Evolutionary conservation across 2,797 vertebrate species (phyloP), one percentile per base, ranked within the genome.

Genomic region (Pseudocheirus occidentalis): DNA sequence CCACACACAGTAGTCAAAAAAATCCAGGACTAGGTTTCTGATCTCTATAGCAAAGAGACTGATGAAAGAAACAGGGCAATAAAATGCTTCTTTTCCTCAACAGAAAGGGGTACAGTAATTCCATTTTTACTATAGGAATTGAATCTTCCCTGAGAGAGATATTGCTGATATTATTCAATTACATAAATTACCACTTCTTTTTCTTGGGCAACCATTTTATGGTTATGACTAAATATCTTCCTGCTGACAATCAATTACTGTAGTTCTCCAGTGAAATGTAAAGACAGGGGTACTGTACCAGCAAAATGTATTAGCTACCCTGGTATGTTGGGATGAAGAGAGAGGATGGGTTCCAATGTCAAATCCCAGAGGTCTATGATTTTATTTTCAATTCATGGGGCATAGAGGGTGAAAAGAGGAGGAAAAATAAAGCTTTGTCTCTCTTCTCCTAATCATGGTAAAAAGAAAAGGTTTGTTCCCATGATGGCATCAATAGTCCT

Each of bases 101-200:
- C 58, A 90, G 90, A 55, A 96, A n/a, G 66, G 5, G 87, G 24
- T 90, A 93, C 27, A 94, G 9, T 4, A 94, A 91, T 27, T 95
- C 50, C 94, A 28, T 97, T 52, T 57, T 87, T 91, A 2, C 87
- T 93, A 81, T 0, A 11, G 95, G 91, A 95, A 73, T 96, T 94
- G 29, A 96, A 10, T 93, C 95, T 94, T 97, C 62, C 31, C 73
- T 92, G 0, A 92, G 92, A 95, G 50, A 93, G 18, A 90, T 90
- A 92, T 0, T 40, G 27, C 29, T 94, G 24, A 66, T 92, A 58
- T 57, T 59, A 50, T 87, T 92, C 94, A 96, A 90, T 97, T 97
- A 96, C 95, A 94, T n/a, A 58, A 97, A 96, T 96, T 94, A 96
- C 95, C 53, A n/a, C 31, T 28, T 96, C 92, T 91, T 81, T 81